A percentile compares a stretch with the other conserved stretches of the same genome.
These are phyloP conservation scores for Eurytoma californica DNA, from an alignment of 2,888 invertebrate genomes.

Conservation along the genomic window DNA sequence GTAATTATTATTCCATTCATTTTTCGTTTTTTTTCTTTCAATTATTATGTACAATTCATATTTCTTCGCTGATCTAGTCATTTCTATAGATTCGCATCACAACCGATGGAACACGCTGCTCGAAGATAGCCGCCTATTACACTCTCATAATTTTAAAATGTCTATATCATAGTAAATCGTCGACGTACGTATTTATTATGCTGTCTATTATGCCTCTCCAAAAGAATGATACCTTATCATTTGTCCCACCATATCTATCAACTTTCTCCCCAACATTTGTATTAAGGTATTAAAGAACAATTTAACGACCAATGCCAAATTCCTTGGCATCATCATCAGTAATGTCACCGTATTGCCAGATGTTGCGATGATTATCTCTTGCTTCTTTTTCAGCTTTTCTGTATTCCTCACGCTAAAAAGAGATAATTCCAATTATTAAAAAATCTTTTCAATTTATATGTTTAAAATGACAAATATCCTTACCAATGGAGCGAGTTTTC, in stretches of 20 bases:
- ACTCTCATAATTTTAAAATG: conserved; percentile 54
- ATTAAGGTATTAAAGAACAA: conserved; percentile 53
- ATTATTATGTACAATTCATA: conserved; percentile 57
- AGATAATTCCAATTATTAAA: conserved; percentile 19
- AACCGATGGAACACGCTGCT: conserved; percentile 54
- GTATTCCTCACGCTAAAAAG: conserved; percentile 83
- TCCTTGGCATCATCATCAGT: conserved; percentile 87
- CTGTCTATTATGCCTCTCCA: conserved; percentile 54
- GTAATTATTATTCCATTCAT: conserved; percentile 49
- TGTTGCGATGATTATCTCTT: conserved; percentile 88
- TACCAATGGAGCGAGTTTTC: conserved; percentile 86
- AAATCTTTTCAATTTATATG: neutral
- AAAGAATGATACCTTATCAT: conserved; percentile 53
- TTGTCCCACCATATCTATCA: conserved; percentile 56
- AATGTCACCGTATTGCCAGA: conserved; percentile 99
- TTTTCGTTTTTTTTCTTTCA: conserved; percentile 50
- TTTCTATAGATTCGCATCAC: conserved; percentile 52
- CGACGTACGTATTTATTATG: conserved; percentile 56
- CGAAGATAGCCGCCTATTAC: conserved; percentile 45
- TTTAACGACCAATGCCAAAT: conserved; percentile 61
- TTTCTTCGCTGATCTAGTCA: conserved; percentile 52
- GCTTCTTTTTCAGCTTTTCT: conserved; percentile 90
- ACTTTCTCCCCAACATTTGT: conserved; percentile 53
- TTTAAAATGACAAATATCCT: conserved; percentile 59
- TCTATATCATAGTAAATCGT: conserved; percentile 52